Percentiles rank a stretch among this genome's conserved stretches.
Conservation (phyloP, 2,888 invertebrate genomes). For the Mechanitis mazaeus region DNA sequence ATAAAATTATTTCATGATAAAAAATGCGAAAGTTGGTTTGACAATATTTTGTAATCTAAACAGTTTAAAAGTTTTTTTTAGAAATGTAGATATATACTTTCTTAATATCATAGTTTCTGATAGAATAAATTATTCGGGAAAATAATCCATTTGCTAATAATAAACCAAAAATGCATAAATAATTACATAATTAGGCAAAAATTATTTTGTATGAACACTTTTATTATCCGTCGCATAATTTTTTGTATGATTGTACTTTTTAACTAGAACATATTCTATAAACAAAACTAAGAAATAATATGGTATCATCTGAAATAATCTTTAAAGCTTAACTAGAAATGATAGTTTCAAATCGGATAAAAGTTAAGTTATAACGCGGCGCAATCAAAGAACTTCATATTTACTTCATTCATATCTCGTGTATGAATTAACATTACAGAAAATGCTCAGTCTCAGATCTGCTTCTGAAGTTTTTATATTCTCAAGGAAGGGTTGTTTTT, state of each 20-base stretch:
- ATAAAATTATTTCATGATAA: too few species aligned
- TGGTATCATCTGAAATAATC: slow-evolving; percentile 21
- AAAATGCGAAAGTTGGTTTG: too few species aligned
- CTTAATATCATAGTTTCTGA: too few species aligned
- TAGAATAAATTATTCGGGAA: too few species aligned
- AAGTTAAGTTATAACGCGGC: slow-evolving; percentile 28
- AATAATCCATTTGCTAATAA: too few species aligned
- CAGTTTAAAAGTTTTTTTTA: too few species aligned
- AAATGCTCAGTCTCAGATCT: neutral
- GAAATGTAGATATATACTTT: too few species aligned
- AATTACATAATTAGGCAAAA: neutral
- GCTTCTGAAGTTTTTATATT: neutral
- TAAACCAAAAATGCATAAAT: too few species aligned
- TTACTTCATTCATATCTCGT: slow-evolving; percentile 22
- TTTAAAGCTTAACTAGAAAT: slow-evolving; percentile 24
- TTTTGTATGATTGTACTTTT: neutral
- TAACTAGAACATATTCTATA: too few species aligned
- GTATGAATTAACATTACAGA: neutral
- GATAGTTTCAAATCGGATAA: slow-evolving; percentile 30
- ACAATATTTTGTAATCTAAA: too few species aligned
- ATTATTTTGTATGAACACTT: neutral
- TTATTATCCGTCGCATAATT: slow-evolving; percentile 3
- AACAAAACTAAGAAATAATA: slow-evolving; percentile 13
- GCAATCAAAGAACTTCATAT: slow-evolving; percentile 25
- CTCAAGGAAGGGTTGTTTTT: slow-evolving; percentile 2